Conservation (phyloP, 2,797 vertebrate species). For the Eulemur rubriventer region DNA sequence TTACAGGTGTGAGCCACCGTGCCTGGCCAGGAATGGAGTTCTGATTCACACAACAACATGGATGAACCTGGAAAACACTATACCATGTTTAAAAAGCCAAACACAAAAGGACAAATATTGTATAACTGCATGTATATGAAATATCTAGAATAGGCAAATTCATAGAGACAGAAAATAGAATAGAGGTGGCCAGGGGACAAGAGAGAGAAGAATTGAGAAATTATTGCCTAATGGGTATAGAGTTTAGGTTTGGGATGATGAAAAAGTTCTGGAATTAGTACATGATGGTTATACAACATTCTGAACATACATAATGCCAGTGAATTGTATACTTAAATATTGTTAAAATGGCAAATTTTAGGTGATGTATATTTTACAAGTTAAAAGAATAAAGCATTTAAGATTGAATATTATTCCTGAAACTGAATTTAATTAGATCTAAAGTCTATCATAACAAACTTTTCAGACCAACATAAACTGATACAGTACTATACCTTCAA, state of each 20-base stretch:
- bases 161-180: neutral
- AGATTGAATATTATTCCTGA: neutral
- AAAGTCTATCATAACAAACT: constrained; percentile 30
- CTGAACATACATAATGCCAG: neutral
- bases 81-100: neutral
- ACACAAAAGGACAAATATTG: neutral
- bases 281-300: neutral
- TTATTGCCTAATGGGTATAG: neutral
- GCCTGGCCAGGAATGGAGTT: neutral
- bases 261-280: neutral
- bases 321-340: neutral
- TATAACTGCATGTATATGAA: neutral
- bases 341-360: neutral
- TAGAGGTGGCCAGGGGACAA: neutral
- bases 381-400: constrained; percentile 2
- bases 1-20: neutral
- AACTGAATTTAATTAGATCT: constrained; percentile 14
- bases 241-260: neutral
- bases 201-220: neutral
- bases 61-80: neutral
- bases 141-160: neutral
- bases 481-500: neutral
- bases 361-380: neutral
- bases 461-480: neutral
- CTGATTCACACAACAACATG: neutral